Conservation (phyloP, 1,140 invertebrate species). For the Holotrichia oblita region DNA sequence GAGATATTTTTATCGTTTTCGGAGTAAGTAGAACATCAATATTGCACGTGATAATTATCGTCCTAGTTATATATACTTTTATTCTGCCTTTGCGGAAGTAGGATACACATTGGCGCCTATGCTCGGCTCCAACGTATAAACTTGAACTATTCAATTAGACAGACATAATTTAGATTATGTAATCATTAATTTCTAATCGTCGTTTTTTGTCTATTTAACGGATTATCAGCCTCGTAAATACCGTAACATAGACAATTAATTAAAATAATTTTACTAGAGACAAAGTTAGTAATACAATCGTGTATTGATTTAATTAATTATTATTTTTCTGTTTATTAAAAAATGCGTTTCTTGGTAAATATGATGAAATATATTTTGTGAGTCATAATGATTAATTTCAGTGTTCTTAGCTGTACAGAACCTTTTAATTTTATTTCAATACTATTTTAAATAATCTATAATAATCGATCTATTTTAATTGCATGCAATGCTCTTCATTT, state of each 20-base stretch:
- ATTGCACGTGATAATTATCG: constrained; percentile 2
- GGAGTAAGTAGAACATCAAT: not conserved
- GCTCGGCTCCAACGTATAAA: not conserved
- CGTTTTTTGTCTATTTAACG: not conserved
- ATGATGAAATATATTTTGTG: not conserved
- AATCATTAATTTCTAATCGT: not conserved
- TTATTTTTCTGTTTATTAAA: not conserved
- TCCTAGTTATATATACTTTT: not conserved
- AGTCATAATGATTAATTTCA: not conserved
- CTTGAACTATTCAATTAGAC: not conserved
- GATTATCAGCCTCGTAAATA: not conserved
- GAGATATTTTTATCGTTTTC: not conserved
- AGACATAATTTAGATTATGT: not conserved
- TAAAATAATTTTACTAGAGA: not conserved
- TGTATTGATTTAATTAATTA: not conserved
- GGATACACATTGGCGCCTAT: not conserved
- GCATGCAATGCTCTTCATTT: too few relatives aligned
- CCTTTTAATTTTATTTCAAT: too few relatives aligned
- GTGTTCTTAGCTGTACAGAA: too few relatives aligned
- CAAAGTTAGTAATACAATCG: not conserved
- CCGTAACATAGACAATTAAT: not conserved
- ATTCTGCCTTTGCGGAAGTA: constrained; percentile 6
- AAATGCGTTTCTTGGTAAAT: not conserved
- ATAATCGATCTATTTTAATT: too few relatives aligned
- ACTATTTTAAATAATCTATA: too few relatives aligned